A percentile compares a stretch with the other conserved stretches of the same genome.
Conservation (phyloP, 2,113 vertebrate genomes). For the Oriolus oriolus region DNA sequence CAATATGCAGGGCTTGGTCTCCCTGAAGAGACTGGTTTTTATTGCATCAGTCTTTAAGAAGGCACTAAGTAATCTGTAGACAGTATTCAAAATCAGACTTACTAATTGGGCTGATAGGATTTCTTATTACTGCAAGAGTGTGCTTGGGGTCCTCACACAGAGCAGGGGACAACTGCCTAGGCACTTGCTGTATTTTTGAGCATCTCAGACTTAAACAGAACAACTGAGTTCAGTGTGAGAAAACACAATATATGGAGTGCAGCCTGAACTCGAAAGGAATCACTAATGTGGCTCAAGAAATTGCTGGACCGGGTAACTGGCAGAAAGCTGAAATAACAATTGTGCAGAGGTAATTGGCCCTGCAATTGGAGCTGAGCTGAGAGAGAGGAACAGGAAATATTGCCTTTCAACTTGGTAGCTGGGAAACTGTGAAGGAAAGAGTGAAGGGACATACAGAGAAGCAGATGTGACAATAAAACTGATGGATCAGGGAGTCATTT, state of each 20-base stretch:
- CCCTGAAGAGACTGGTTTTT: background rate
- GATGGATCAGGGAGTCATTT: background rate
- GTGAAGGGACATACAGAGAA: background rate
- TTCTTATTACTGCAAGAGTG: background rate
- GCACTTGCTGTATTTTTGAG: background rate
- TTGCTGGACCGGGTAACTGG: background rate
- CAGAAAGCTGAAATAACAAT: conserved; percentile 15
- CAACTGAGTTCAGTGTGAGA: background rate
- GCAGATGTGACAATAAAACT: background rate
- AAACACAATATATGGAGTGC: background rate
- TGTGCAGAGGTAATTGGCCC: conserved; percentile 16
- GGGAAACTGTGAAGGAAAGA: background rate
- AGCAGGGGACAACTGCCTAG: background rate
- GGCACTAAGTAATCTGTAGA: background rate
- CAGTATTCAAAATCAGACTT: background rate
- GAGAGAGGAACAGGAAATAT: background rate
- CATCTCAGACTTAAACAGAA: background rate
- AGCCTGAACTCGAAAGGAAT: background rate
- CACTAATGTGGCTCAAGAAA: conserved; percentile 29
- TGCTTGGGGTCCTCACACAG: background rate
- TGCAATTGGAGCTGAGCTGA: background rate
- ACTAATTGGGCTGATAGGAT: background rate
- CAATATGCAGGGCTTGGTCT: background rate
- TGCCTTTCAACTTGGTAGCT: background rate
- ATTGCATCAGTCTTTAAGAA: background rate